These are phyloP conservation scores for Sinohyriopsis cumingii DNA, from an alignment of 2,888 invertebrate species.

Conservation along the genomic window DNA sequence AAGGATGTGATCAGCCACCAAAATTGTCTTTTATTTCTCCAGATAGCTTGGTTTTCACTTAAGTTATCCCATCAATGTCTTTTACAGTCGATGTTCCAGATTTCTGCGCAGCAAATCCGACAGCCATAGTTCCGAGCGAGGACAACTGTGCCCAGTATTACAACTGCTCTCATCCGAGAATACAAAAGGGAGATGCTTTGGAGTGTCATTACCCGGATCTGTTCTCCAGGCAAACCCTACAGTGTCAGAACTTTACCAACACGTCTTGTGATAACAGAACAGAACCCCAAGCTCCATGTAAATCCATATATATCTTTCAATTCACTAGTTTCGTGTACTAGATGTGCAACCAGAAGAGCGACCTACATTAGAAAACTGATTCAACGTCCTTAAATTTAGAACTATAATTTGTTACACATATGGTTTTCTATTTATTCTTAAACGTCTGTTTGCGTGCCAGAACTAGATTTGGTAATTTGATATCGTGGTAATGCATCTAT, in stretches of 20 bases:
- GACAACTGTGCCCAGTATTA: slow-evolving; percentile 27
- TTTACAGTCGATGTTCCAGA: slow-evolving; percentile 1
- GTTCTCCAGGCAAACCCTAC: slow-evolving; percentile 13
- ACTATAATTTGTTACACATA: too few relatives aligned
- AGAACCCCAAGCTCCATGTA: slow-evolving; percentile 32
- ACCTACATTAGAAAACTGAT: too few relatives aligned
- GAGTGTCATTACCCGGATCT: slow-evolving; percentile 30
- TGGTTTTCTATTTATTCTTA: too few relatives aligned
- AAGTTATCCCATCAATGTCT: background rate
- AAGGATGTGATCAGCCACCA: too few relatives aligned
- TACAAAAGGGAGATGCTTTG: slow-evolving; percentile 6
- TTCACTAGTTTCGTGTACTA: too few relatives aligned
- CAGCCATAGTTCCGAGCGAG: slow-evolving; percentile 10
- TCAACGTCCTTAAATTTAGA: too few relatives aligned
- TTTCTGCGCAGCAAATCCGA: slow-evolving; percentile 4
- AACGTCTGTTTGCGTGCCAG: too few relatives aligned
- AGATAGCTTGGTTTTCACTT: background rate
- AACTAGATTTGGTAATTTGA: too few relatives aligned
- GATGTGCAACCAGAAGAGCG: too few relatives aligned
- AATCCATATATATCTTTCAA: slow-evolving; percentile 6
- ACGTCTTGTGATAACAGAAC: slow-evolving; percentile 20
- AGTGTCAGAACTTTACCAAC: slow-evolving; percentile 16
- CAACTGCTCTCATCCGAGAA: slow-evolving; percentile 13
- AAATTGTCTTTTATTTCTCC: background rate
- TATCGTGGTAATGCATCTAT: too few relatives aligned